Evolutionary conservation across 1,140 invertebrate genomes (phyloP), one percentile per base, ranked within the genome.

Genomic region (Forficula auricularia): DNA sequence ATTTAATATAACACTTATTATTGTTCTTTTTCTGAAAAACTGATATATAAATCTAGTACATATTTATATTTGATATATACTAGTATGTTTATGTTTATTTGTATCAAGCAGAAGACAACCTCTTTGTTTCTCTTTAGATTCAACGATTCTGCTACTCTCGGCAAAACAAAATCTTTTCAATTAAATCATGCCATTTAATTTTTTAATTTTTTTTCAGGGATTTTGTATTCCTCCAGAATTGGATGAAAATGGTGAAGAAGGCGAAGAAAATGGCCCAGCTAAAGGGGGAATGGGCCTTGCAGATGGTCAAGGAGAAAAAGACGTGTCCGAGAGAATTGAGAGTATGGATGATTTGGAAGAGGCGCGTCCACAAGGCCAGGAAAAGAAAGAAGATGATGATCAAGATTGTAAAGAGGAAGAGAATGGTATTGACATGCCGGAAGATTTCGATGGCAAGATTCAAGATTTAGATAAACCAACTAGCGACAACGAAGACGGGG

Each of bases 331-430:
- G 41, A 68, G 73, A 56, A 87, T 96, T 27, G 88, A 96, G 60
- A 82, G 70, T 39, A 82, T 96, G 67, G 94, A 97, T 67, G 92
- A 96, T 61, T 59, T 96, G 18, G 90, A 98, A 46, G 88, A 89
- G 52, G 79, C 87, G 0, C 72, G 77, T 54, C 72, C 75, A 38
- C 74, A 75, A 9, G 83, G 79, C 14, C 75, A 91, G 58, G 73
- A 81, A 48, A 65, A 72, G 51, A 64, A 73, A 52, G 62, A 76
- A 41, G 71, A 78, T 3, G 71, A 78, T 3, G 75, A 91, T 44
- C 76, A 81, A 48, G 80, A 90, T 57, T 82, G 79, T 49, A 80
- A 78, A 52, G 82, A 92, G 54, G 88, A 94, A 63, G 86, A 97
- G 41, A 83, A 94, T 44, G 91, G 88, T 13, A 78, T 94, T 36